These are phyloP conservation scores for Sinocyclocheilus anshuiensis DNA, from an alignment of 2,113 vertebrate species.

Conservation along the genomic window DNA sequence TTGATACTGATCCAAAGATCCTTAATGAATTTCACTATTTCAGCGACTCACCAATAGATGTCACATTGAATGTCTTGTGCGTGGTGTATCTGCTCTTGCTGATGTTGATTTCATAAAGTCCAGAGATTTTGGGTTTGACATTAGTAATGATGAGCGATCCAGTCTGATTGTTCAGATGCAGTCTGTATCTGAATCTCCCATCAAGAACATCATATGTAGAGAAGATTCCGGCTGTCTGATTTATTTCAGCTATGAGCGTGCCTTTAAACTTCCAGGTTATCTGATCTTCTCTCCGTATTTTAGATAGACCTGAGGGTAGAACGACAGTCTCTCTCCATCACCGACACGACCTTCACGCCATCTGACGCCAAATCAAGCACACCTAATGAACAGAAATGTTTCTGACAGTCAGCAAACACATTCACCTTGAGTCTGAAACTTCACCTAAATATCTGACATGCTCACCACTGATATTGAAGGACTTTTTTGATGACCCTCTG, in stretches of 20 bases:
- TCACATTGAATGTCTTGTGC: neutral
- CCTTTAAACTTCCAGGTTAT: neutral
- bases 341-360: neutral
- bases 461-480: neutral
- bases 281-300: neutral
- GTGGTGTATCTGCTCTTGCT: neutral
- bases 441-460: neutral
- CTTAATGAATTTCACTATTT: neutral
- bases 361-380: no score
- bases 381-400: neutral
- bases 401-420: neutral
- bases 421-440: neutral
- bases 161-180: neutral
- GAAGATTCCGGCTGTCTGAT: neutral
- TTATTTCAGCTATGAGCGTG: neutral
- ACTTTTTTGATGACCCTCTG: neutral
- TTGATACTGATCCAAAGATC: neutral
- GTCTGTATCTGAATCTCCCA: neutral
- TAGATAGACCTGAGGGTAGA: neutral
- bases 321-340: constrained; percentile 3
- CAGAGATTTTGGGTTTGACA: neutral
- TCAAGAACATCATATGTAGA: neutral
- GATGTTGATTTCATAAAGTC: neutral
- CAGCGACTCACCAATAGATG: neutral
- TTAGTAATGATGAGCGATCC: constrained; percentile 1